Conservation (phyloP, 1,140 invertebrate species). For the Geopemphigus sp. region DNA sequence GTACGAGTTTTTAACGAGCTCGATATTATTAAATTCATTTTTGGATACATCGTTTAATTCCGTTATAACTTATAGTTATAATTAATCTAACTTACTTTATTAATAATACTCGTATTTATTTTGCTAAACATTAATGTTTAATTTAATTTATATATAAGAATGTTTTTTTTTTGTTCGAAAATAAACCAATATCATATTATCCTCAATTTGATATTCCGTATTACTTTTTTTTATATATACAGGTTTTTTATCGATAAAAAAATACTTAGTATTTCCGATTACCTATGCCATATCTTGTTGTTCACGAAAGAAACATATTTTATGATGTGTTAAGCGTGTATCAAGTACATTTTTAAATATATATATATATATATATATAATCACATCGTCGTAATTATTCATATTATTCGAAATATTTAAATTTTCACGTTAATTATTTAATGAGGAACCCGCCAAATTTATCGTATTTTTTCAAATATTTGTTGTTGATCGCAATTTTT, state of each 20-base stretch:
- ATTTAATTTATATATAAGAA: constrained; percentile 23
- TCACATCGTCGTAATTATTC: not conserved
- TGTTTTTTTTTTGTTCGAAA: constrained; percentile 34
- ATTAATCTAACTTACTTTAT: constrained; percentile 26
- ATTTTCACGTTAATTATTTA: too few species aligned
- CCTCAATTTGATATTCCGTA: not conserved
- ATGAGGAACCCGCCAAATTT: too few species aligned
- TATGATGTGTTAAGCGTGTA: not conserved
- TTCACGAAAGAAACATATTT: not conserved
- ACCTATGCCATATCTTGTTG: not conserved
- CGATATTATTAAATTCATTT: constrained; percentile 6
- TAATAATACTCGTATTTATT: constrained; percentile 34
- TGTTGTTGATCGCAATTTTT: too few species aligned
- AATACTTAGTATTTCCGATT: constrained; percentile 30
- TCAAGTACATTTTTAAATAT: not conserved
- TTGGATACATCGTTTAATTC: not conserved
- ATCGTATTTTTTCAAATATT: too few species aligned
- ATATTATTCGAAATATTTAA: not conserved
- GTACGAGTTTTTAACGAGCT: constrained; percentile 10
- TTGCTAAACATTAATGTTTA: constrained; percentile 32
- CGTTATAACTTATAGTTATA: constrained; percentile 20
- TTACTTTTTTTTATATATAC: not conserved
- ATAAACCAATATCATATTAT: constrained; percentile 28
- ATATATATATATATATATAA: not conserved
- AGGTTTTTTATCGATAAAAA: constrained; percentile 12